Conservation (phyloP, 2,113 vertebrate species). For the Coracopsis vasa region DNA sequence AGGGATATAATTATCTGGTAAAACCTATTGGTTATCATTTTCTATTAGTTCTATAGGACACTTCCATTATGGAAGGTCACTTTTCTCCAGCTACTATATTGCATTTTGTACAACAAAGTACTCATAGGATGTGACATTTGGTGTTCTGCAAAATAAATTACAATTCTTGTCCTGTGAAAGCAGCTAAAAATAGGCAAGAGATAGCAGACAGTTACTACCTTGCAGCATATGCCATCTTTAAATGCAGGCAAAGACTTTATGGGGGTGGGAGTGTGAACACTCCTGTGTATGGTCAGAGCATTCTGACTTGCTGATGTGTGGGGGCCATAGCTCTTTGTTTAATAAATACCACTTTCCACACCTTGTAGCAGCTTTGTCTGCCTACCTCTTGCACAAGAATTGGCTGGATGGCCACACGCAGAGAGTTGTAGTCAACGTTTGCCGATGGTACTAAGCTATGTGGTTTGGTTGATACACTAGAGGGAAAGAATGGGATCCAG, state of each 20-base stretch:
- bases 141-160: conserved; percentile 38
- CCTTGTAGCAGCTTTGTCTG: background rate
- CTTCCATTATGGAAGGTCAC: conserved; percentile 67
- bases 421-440: background rate
- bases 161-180: background rate
- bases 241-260: background rate
- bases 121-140: conserved; percentile 41
- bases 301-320: background rate
- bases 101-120: conserved; percentile 11
- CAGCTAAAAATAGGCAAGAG: conserved; percentile 21
- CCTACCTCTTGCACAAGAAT: background rate
- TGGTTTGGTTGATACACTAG: background rate
- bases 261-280: background rate
- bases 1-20: conserved; percentile 49
- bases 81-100: conserved; percentile 21
- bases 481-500: background rate
- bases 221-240: background rate
- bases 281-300: rapidly evolving
- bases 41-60: conserved; percentile 60
- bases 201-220: background rate
- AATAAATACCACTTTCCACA: background rate
- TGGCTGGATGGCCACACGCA: background rate
- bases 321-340: background rate
- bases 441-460: background rate
- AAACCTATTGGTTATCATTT: conserved; percentile 63